These are phyloP conservation scores for Oscheius onirici DNA, from an alignment of 2,888 invertebrate species.

Conservation along the genomic window DNA sequence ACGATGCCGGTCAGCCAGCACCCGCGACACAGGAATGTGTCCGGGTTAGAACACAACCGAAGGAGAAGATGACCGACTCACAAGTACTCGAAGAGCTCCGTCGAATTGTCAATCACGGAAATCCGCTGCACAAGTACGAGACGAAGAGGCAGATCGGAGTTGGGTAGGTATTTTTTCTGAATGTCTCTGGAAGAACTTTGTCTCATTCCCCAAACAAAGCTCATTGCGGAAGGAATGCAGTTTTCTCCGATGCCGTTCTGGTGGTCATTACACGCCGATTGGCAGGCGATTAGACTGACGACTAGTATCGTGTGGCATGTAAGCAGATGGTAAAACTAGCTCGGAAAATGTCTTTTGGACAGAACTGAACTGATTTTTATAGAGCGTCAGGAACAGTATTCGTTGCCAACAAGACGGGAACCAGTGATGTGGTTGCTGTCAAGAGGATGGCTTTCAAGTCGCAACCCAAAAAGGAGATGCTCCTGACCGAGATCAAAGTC, in stretches of 20 bases:
- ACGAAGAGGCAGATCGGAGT: constrained; percentile 86
- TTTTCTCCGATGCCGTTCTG: no score
- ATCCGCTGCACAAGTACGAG: constrained; percentile 84
- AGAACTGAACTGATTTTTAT: constrained; percentile 24
- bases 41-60: constrained; percentile 47
- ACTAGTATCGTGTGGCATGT: no score
- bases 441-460: constrained; percentile 94
- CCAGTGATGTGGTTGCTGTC: constrained; percentile 83
- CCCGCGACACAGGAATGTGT: constrained; percentile 41
- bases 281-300: no score
- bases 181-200: no score
- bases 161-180: constrained; percentile 77
- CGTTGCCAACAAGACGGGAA: constrained; percentile 57
- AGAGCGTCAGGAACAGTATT: constrained; percentile 70
- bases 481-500: constrained; percentile 90
- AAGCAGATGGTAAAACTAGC: no score
- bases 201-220: no score
- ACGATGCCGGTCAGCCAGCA: constrained; percentile 36
- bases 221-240: no score
- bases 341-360: background rate
- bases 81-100: constrained; percentile 57
- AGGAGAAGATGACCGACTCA: constrained; percentile 55
- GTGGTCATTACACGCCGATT: no score
- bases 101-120: constrained; percentile 75
- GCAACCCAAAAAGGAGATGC: constrained; percentile 93